Percentiles rank a stretch among this genome's conserved stretches.
phyloP scores from a whole-genome alignment of 2,888 invertebrate species.

The Pycnomerus fuliginosus region DNA sequence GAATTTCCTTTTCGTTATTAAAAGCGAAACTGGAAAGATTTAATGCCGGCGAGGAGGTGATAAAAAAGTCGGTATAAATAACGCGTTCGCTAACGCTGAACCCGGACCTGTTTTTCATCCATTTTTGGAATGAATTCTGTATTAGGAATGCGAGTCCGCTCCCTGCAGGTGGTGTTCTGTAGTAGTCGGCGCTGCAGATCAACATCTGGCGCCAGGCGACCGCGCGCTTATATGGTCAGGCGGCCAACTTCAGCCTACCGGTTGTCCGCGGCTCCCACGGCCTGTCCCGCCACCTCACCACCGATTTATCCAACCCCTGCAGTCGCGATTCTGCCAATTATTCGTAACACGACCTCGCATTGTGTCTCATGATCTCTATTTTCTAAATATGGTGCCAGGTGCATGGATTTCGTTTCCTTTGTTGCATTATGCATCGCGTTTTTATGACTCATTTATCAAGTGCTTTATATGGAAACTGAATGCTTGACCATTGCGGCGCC shows the following conservation, averaged over 20 bases:
- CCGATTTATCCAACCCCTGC: no score
- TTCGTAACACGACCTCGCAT: no score
- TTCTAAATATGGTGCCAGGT: slow-evolving; percentile 19
- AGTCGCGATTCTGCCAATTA: no score
- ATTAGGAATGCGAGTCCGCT: slow-evolving; percentile 15
- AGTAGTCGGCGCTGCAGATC: slow-evolving; percentile 37
- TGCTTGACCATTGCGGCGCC: no score
- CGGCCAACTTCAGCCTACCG: slow-evolving; percentile 41
- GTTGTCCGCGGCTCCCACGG: slow-evolving; percentile 22
- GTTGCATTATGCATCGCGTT: slow-evolving; percentile 12
- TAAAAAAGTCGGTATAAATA: no score
- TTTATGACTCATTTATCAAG: slow-evolving; percentile 12
- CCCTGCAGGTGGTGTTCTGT: slow-evolving; percentile 22
- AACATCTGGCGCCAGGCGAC: slow-evolving; percentile 51
- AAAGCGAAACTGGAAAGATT: no score
- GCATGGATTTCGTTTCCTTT: slow-evolving; percentile 3
- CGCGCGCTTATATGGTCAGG: slow-evolving; percentile 48
- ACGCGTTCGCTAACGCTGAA: slow-evolving; percentile 1
- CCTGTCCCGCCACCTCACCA: background rate
- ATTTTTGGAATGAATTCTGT: slow-evolving; percentile 12
- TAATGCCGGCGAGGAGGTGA: no score
- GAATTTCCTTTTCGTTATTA: no score
- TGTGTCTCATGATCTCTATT: slow-evolving; percentile 12
- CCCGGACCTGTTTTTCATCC: slow-evolving; percentile 8
- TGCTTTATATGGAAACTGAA: no score